Percentiles rank a stretch among this genome's conserved stretches.
phyloP scores from a whole-genome alignment of 2,888 invertebrate species.

The Griposia aprilina region DNA sequence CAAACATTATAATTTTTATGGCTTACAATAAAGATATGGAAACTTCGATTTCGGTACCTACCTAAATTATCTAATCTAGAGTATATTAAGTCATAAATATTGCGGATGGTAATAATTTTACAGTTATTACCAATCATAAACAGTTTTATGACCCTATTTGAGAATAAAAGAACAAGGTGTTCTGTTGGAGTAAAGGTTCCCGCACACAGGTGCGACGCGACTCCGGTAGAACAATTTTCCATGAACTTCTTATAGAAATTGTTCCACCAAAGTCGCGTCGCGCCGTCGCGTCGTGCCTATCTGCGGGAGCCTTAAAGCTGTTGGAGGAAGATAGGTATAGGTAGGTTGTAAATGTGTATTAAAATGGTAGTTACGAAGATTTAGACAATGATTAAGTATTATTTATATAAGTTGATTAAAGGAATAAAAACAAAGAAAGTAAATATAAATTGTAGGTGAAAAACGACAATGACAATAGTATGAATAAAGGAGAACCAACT shows the following conservation, averaged over 20 bases:
- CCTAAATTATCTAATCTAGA: slow-evolving; percentile 41
- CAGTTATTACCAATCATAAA: slow-evolving; percentile 6
- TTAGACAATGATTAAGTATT: neutral
- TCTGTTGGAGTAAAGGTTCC: too few species aligned
- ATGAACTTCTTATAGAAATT: too few species aligned
- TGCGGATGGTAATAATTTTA: slow-evolving; percentile 14
- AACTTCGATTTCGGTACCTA: slow-evolving; percentile 10
- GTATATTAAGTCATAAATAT: slow-evolving; percentile 19
- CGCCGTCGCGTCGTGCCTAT: too few species aligned
- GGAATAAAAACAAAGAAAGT: neutral
- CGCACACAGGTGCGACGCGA: too few species aligned
- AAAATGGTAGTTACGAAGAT: slow-evolving; percentile 35
- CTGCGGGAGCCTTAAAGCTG: too few species aligned
- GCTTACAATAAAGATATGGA: slow-evolving; percentile 7
- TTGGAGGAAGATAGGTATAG: neutral
- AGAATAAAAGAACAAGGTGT: neutral
- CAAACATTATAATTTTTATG: neutral
- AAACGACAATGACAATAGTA: neutral
- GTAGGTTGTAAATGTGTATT: slow-evolving; percentile 29
- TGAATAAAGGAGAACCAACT: neutral
- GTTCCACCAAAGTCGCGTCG: too few species aligned
- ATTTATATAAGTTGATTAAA: slow-evolving; percentile 4
- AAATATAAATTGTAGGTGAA: neutral
- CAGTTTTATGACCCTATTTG: slow-evolving; percentile 38
- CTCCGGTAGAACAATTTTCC: too few species aligned